A percentile compares a stretch with the other conserved stretches of the same genome.
Evolutionary conservation across 1,140 invertebrate species (phyloP).

Genomic region (Brachionus plicatilis): DNA sequence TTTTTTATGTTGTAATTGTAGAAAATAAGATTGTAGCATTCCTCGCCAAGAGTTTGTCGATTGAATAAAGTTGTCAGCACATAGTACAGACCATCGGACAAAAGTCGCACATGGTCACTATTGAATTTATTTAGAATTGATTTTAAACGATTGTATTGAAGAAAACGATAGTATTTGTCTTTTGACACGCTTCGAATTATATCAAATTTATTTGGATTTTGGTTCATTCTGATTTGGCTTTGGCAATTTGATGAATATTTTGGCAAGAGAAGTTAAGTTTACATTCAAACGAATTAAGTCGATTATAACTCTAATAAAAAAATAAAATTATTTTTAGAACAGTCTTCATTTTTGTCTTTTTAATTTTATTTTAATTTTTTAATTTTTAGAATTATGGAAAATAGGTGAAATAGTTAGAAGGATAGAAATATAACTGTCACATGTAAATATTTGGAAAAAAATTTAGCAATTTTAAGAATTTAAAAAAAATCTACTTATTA

Average conservation of each 20-base stretch:
- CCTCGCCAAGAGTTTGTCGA: constrained; percentile 25
- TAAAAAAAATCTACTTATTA: too few species aligned
- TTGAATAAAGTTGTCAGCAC: constrained; percentile 4
- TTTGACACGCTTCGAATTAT: neutral
- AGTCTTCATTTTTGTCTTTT: neutral
- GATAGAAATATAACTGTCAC: too few species aligned
- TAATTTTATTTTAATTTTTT: neutral
- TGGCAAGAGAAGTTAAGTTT: neutral
- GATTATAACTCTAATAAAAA: neutral
- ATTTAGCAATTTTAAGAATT: too few species aligned
- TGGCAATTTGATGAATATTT: neutral
- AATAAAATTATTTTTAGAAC: neutral
- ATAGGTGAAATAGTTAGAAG: too few species aligned
- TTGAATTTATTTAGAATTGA: neutral
- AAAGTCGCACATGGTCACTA: neutral
- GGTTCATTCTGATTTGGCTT: neutral
- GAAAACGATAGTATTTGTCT: constrained; percentile 10
- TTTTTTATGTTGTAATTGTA: neutral
- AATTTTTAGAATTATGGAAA: neutral
- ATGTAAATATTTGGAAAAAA: too few species aligned
- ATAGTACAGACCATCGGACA: constrained; percentile 21
- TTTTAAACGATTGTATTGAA: constrained; percentile 10
- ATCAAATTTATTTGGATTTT: constrained; percentile 33
- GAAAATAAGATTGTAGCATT: constrained; percentile 16
- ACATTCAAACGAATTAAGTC: constrained; percentile 20